phyloP scores from a whole-genome alignment of 2,888 invertebrate species.

The Caenorhabditis becei region DNA sequence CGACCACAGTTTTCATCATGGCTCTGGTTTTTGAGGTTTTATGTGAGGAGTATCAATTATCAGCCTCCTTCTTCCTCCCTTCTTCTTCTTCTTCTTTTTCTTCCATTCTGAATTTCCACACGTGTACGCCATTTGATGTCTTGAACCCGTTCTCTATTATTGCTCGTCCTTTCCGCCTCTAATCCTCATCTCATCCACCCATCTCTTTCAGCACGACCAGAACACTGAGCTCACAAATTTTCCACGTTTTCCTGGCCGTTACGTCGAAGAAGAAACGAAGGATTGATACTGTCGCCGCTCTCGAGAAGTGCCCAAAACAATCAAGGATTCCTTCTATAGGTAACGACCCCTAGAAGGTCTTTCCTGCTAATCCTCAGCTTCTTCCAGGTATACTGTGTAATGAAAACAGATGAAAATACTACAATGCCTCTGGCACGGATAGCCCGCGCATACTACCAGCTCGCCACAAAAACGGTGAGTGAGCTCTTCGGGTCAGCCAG shows the following conservation, averaged over 20 bases:
- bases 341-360: background rate
- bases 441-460: slow-evolving; percentile 59
- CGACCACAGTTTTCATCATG: slow-evolving; percentile 50
- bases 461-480: slow-evolving; percentile 58
- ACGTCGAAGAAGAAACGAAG: slow-evolving; percentile 15
- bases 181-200: slow-evolving; percentile 34
- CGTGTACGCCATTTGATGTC: background rate
- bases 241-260: slow-evolving; percentile 28
- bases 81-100: slow-evolving; percentile 1
- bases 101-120: background rate
- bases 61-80: background rate
- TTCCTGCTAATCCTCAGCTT: background rate
- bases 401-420: slow-evolving; percentile 64
- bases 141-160: background rate
- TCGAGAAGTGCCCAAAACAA: background rate
- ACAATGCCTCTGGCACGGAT: slow-evolving; percentile 62
- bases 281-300: background rate
- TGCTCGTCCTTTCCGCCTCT: slow-evolving; percentile 12
- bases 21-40: slow-evolving; percentile 51
- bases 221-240: slow-evolving; percentile 38
- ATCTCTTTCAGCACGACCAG: slow-evolving; percentile 31
- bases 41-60: slow-evolving; percentile 30
- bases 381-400: slow-evolving; percentile 59
- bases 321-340: slow-evolving; percentile 49
- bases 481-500: background rate